Evolutionary conservation across 2,113 vertebrate genomes (phyloP), one percentile per base, ranked within the genome.

Genomic region (Bettongia penicillata): DNA sequence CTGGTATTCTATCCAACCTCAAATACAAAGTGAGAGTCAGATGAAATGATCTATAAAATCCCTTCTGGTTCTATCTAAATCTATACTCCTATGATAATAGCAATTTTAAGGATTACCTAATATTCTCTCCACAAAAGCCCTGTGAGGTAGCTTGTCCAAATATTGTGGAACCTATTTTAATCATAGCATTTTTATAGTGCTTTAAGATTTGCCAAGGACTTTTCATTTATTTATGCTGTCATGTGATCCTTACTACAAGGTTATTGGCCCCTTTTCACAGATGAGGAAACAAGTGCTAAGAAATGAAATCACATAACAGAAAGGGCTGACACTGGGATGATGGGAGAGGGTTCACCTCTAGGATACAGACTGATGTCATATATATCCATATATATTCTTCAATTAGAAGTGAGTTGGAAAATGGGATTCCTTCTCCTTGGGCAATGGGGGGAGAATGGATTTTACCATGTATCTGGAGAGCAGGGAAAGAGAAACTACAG

Each of bases 391-490:
- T 48, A 48, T 48, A 48, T 48, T 43, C 68, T 48, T 43, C 68
- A 6, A 77, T 84, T 84, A 23, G n/a, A 43, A 84, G n/a, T 84
- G 19, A 84, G 43, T 23, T 43, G n/a, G 61, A 77, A 77, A 77
- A 77, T 77, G 37, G 14, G 23, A 77, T 94, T 97, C 94, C 93
- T 96, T 61, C 91, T 94, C 84, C 93, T 95, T 95, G 55, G 93
- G 53, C 43, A 61, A 91, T 89, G n/a, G 91, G 53, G 4, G 8
- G 92, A 92, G 57, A 89, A 95, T 97, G 93, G 92, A 55, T 95
- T 95, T 97, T 92, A 97, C 92, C 96, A 94, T 94, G 91, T 93
- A 50, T 93, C 95, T 89, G 96, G 95, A 53, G 96, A 93, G 95
- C 95, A 93, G 93, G 94, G 96, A 94, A 16, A 1, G 93, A 89